Conservation (phyloP, 1,140 invertebrate genomes). For the Potamilus streckersoni region DNA sequence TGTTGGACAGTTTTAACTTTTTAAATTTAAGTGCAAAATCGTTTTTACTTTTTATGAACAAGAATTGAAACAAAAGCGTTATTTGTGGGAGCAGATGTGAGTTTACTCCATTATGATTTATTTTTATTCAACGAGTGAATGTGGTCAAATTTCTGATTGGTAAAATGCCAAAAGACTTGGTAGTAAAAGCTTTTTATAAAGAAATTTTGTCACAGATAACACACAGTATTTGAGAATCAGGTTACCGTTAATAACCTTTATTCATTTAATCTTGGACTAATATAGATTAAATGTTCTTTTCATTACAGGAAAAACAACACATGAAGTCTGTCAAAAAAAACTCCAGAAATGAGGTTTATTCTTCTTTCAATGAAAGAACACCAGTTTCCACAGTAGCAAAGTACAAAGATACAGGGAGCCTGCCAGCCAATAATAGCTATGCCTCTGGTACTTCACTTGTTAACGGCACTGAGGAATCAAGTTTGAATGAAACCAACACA, state of each 20-base stretch:
- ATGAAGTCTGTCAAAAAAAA: neutral
- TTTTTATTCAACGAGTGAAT: too few species aligned
- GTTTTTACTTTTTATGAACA: too few species aligned
- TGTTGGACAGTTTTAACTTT: too few species aligned
- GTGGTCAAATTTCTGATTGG: too few species aligned
- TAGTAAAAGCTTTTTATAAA: constrained; percentile 1
- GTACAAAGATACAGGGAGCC: constrained; percentile 22
- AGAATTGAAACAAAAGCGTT: too few species aligned
- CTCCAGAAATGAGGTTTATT: constrained; percentile 9
- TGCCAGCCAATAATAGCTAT: neutral
- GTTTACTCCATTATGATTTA: too few species aligned
- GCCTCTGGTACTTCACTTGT: too few species aligned
- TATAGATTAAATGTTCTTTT: neutral
- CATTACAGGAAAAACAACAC: neutral
- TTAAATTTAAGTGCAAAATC: too few species aligned
- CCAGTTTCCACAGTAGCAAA: constrained; percentile 24
- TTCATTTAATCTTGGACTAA: neutral
- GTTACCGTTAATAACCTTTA: neutral
- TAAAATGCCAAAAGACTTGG: neutral
- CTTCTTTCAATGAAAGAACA: constrained; percentile 34
- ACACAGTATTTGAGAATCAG: too few species aligned
- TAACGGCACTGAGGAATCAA: neutral
- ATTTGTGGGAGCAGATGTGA: too few species aligned
- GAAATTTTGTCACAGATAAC: too few species aligned
- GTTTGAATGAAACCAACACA: neutral